These are phyloP conservation scores for Gallinago jamesoni DNA, from an alignment of 2,113 vertebrate species.

Conservation along the genomic window DNA sequence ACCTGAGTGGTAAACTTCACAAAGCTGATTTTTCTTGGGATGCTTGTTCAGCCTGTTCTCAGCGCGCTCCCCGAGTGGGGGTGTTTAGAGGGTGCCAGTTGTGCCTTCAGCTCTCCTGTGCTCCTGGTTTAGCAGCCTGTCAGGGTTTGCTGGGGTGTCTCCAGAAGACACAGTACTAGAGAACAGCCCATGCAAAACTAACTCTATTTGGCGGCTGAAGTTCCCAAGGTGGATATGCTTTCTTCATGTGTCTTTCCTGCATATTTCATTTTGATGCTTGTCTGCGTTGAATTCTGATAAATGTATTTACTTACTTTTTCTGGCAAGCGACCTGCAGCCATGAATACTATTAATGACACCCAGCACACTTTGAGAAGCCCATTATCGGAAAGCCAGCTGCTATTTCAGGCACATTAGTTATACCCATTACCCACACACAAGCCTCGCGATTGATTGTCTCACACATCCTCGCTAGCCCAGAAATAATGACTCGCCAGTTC, in stretches of 20 bases:
- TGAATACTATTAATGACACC: slow-evolving; percentile 49
- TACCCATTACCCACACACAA: slow-evolving; percentile 17
- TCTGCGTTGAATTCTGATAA: slow-evolving; percentile 16
- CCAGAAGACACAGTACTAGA: neutral
- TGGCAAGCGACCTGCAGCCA: slow-evolving; percentile 22
- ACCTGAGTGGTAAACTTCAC: neutral
- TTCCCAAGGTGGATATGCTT: neutral
- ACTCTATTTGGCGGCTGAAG: neutral
- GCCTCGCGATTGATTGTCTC: neutral
- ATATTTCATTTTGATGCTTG: slow-evolving; percentile 1
- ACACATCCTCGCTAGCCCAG: neutral
- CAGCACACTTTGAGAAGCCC: slow-evolving; percentile 15
- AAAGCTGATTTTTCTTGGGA: neutral
- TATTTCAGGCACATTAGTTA: slow-evolving; percentile 46
- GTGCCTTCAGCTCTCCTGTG: neutral
- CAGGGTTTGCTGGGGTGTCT: neutral
- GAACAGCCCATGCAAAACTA: neutral
- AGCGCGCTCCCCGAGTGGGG: neutral
- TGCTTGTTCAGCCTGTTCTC: neutral
- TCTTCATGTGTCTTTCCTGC: neutral
- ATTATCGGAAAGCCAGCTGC: slow-evolving; percentile 31
- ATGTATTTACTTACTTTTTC: slow-evolving; percentile 41
- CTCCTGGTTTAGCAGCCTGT: neutral
- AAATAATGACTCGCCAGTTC: neutral
- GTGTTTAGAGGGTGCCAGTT: neutral